Evolutionary conservation across 2,797 vertebrate species (phyloP).

Genomic region (Limosa lapponica): DNA sequence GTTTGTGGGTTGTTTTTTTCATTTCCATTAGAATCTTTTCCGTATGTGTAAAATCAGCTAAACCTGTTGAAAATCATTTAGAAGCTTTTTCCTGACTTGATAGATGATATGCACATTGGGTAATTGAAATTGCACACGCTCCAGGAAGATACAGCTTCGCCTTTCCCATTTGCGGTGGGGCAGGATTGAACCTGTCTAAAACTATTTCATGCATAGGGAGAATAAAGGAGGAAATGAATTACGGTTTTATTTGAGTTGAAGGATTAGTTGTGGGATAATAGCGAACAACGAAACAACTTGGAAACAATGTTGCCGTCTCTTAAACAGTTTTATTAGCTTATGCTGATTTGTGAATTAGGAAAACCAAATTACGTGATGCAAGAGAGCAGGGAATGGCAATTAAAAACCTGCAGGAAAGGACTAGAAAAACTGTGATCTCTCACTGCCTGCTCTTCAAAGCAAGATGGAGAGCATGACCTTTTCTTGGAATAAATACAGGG

Average conservation of each 20-base stretch:
- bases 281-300: not conserved
- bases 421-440: not conserved
- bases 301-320: not conserved
- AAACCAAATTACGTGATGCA: conserved; percentile 38
- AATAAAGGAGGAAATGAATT: conserved; percentile 53
- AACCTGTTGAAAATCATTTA: conserved; percentile 10
- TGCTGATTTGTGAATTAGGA: conserved; percentile 43
- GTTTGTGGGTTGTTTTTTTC: not conserved
- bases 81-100: not conserved
- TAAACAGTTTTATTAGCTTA: conserved; percentile 59
- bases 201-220: not conserved
- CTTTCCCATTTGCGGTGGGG: not conserved
- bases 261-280: conserved; percentile 53
- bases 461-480: conserved; percentile 44
- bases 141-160: conserved; percentile 5
- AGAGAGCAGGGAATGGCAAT: conserved; percentile 2
- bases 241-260: conserved; percentile 46
- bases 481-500: conserved; percentile 16
- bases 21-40: not conserved
- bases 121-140: not conserved
- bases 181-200: conserved; percentile 68
- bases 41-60: not conserved
- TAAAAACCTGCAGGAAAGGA: conserved; percentile 37
- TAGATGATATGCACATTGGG: not conserved
- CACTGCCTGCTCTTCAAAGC: conserved; percentile 36